phyloP scores from a whole-genome alignment of 2,797 vertebrate genomes.

The Dendrocincla fuliginosa region DNA sequence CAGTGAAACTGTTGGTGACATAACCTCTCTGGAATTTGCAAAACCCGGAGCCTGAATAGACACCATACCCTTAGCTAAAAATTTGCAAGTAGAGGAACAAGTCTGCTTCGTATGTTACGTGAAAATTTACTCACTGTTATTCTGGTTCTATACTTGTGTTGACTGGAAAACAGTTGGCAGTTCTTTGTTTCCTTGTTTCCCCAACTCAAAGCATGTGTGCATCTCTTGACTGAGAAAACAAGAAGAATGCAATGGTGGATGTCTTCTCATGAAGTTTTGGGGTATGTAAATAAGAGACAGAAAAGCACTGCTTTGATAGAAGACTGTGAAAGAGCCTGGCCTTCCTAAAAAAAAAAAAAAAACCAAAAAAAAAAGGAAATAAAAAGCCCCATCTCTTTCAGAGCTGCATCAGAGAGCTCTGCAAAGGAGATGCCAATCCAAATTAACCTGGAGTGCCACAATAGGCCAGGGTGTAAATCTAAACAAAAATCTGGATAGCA shows the following conservation, averaged over 20 bases:
- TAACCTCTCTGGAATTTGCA: not conserved
- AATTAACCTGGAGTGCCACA: constrained; percentile 29
- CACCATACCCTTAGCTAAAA: not conserved
- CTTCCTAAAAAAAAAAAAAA: not conserved
- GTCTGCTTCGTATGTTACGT: not conserved
- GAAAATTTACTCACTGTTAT: not conserved
- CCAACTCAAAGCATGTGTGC: not conserved
- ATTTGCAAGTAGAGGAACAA: not conserved
- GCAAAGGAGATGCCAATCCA: not conserved
- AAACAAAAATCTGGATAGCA: constrained; percentile 43
- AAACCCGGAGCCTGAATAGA: not conserved
- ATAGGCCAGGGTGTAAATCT: constrained; percentile 5
- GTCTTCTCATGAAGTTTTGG: not conserved
- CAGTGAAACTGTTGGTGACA: not conserved
- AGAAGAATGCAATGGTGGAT: not conserved
- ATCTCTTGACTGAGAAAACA: not conserved
- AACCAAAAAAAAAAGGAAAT: not conserved
- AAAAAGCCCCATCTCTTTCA: not conserved
- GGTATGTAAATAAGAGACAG: not conserved
- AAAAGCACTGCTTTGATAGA: not conserved
- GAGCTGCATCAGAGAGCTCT: not conserved
- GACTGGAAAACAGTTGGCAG: not conserved
- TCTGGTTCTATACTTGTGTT: not conserved
- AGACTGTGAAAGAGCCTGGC: not conserved
- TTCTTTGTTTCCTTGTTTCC: not conserved